Evolutionary conservation across 2,888 invertebrate species (phyloP), one percentile per base, ranked within the genome.

Genomic region (Cinara cedri): DNA sequence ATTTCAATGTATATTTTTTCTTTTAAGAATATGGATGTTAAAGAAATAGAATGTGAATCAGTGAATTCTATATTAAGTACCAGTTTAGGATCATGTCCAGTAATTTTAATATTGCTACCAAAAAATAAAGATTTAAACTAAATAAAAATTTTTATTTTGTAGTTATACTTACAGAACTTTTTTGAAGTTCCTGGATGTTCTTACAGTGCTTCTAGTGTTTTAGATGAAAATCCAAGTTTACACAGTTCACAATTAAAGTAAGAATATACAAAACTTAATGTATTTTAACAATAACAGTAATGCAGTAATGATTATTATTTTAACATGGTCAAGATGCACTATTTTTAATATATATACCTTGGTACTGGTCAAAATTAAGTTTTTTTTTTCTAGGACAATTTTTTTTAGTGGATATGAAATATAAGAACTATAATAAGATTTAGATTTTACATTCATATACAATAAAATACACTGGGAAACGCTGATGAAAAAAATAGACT

Each of bases 181-280:
- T 9, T 70, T 42, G 60, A 70, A 1, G 42, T 51, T 62, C 68
- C 78, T 42, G 78, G 70, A 49, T 70, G 78, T 51, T 78, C 70
- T 62, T n/a, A 49, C 19, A 66, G 66, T 57, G 11, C 19, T 68
- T 6, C 49, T 60, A 34, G 24, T 46, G 6, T 34, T 46, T 49
- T 57, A 11, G 11, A 66, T 21, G 46, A 57, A 57, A 76, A 68
- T 46, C 10, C 54, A 42, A 42, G 24, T 54, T 34, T 14, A 42
- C n/a, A n/a, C n/a, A 19, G 19, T 16, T 19, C 34, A 34, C 14
- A 21, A n/a, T 60, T 46, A 13, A 72, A 60, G 72, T 72, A 72
- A 72, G 72, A 72, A 46, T 26, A 66, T 66, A 8, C 4, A 46
- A 3, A 16, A 65, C 16, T 6, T 34, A 55, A 55, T 55, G 3